These are phyloP conservation scores for Dorcus hopei DNA, from an alignment of 2,888 invertebrate species.

Conservation along the genomic window DNA sequence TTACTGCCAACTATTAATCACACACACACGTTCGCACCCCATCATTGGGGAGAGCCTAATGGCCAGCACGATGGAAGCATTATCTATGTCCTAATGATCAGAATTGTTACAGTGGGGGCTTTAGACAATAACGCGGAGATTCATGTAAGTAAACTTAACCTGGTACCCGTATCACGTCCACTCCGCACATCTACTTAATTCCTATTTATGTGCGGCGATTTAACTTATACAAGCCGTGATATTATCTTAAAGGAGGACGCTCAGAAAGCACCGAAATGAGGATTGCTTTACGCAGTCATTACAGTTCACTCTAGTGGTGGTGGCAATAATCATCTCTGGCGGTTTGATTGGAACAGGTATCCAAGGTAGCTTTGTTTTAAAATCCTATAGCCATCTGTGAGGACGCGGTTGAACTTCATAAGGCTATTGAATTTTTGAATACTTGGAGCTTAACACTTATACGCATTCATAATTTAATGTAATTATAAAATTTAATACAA, in stretches of 20 bases:
- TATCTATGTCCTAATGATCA: slow-evolving; percentile 23
- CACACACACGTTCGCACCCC: slow-evolving; percentile 3
- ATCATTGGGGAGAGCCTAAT: not conserved
- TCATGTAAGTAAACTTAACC: slow-evolving; percentile 21
- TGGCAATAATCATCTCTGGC: slow-evolving; percentile 33
- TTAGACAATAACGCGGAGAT: slow-evolving; percentile 25
- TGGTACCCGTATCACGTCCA: slow-evolving; percentile 20
- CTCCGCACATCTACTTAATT: slow-evolving; percentile 8
- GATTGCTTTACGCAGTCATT: slow-evolving; percentile 11
- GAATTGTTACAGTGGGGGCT: slow-evolving; percentile 23
- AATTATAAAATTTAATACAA: no score
- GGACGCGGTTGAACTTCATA: slow-evolving; percentile 15
- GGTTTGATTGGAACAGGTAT: slow-evolving; percentile 40
- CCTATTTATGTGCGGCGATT: slow-evolving; percentile 10
- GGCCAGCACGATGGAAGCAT: slow-evolving; percentile 5
- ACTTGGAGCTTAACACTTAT: no score
- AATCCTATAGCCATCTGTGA: slow-evolving; percentile 42
- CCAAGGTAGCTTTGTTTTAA: slow-evolving; percentile 37
- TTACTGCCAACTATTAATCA: slow-evolving; percentile 7
- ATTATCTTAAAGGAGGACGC: not conserved
- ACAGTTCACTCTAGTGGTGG: slow-evolving; percentile 39
- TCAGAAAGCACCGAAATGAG: slow-evolving; percentile 1
- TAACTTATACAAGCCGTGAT: not conserved
- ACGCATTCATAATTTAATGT: no score
- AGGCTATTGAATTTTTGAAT: not conserved